phyloP scores from a whole-genome alignment of 2,888 invertebrate genomes.

The Brenthis daphne region DNA sequence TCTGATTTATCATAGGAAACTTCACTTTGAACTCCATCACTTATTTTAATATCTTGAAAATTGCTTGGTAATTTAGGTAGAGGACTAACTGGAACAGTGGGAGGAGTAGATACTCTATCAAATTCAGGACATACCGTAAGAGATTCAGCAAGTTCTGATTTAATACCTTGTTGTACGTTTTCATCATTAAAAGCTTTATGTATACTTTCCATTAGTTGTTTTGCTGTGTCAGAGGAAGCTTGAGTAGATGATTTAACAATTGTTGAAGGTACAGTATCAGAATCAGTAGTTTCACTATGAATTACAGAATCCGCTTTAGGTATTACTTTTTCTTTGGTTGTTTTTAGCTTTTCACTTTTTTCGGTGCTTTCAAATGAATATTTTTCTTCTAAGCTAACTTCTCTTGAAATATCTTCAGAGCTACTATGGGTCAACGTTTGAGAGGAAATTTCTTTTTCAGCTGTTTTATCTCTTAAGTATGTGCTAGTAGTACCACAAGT shows the following conservation, averaged over 20 bases:
- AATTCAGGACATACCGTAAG: constrained; percentile 49
- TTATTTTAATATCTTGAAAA: constrained; percentile 67
- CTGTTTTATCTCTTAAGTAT: constrained; percentile 42
- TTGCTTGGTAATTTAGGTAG: constrained; percentile 67
- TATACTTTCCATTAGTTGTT: constrained; percentile 63
- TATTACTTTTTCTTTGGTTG: constrained; percentile 12
- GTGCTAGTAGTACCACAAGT: constrained; percentile 28
- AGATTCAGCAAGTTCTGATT: constrained; percentile 62
- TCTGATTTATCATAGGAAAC: constrained; percentile 69
- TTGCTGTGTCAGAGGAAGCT: constrained; percentile 46
- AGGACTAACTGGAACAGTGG: constrained; percentile 87
- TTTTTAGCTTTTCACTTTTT: constrained; percentile 52
- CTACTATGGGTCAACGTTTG: constrained; percentile 58
- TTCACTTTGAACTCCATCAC: constrained; percentile 70
- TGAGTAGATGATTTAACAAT: constrained; percentile 31
- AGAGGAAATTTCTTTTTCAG: constrained; percentile 50
- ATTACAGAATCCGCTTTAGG: constrained; percentile 54
- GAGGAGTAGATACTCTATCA: constrained; percentile 83
- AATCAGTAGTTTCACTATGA: constrained; percentile 57
- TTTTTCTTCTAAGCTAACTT: constrained; percentile 74
- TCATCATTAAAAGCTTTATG: constrained; percentile 69
- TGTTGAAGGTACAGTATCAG: constrained; percentile 42
- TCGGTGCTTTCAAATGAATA: constrained; percentile 69
- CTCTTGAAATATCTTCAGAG: constrained; percentile 72
- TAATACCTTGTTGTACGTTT: constrained; percentile 71